These are phyloP conservation scores for Corynorhinus townsendii DNA, from an alignment of 2,113 vertebrate genomes.

Conservation along the genomic window DNA sequence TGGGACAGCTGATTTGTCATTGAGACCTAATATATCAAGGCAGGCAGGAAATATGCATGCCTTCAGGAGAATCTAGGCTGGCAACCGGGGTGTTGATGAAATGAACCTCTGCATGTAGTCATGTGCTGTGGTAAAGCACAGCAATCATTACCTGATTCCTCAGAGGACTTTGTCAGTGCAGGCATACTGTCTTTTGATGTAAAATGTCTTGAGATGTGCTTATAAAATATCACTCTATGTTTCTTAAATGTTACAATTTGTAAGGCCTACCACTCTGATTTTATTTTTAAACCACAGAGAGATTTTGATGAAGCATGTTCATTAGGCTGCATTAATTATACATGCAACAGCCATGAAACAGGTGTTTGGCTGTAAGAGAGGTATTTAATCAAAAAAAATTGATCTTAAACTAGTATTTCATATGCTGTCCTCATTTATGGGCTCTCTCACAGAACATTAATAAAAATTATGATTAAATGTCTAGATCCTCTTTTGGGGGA, in stretches of 20 bases:
- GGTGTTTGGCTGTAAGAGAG: conserved; percentile 47
- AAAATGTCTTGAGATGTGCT: background rate
- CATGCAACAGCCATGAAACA: conserved; percentile 44
- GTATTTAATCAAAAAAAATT: conserved; percentile 61
- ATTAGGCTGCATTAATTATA: conserved; percentile 63
- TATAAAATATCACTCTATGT: background rate
- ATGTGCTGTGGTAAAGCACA: conserved; percentile 29
- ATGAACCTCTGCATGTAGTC: conserved; percentile 11
- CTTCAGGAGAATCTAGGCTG: conserved; percentile 52
- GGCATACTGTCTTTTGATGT: background rate
- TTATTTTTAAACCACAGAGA: conserved; percentile 43
- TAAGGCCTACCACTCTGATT: background rate
- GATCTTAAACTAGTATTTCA: conserved; percentile 42
- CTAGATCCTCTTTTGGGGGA: conserved; percentile 12
- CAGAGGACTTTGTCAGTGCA: background rate
- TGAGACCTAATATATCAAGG: conserved; percentile 76
- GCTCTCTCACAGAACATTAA: conserved; percentile 20
- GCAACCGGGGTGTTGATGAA: conserved; percentile 60
- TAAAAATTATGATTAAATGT: conserved; percentile 31
- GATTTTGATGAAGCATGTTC: conserved; percentile 66
- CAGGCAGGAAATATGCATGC: conserved; percentile 62
- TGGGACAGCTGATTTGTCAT: conserved; percentile 79
- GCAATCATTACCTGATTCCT: conserved; percentile 52
- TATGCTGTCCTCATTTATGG: conserved; percentile 53
- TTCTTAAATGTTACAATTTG: background rate